Evolutionary conservation across 2,113 vertebrate genomes (phyloP), one percentile per base, ranked within the genome.

Genomic region (Boleophthalmus pectinirostris): DNA sequence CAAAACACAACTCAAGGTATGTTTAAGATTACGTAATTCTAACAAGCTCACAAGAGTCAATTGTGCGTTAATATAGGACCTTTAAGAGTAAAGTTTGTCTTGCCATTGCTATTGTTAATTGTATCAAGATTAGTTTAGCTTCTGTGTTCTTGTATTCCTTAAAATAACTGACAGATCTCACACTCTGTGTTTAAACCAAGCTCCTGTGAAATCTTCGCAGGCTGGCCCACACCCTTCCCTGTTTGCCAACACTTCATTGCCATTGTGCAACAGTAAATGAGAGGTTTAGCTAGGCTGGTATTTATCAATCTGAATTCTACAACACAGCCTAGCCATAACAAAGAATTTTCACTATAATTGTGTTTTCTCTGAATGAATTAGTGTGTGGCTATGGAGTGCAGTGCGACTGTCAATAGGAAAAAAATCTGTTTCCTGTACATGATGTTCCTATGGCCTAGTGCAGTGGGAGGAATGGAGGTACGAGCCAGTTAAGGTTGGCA

Each of bases 401-500:
- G 65, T 61, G 65, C 54, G 71, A 57, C 77, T 78, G 85, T 71
- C 69, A 73, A 72, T 21, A 72, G 7, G 80, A 73, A 56, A 38
- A 38, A 82, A 88, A 89, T 89, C 85, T 74, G 87, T 91, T 87
- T 87, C 80, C 81, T 79, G 80, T 74, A 70, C 73, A 54, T 69
- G 69, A 67, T 85, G 29, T 47, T 35, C 66, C 76, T 53, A 46
- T 73, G 85, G 68, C 75, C 76, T 73, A 60, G 69, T 64, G 69
- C 64, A 69, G 81, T 80, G 81, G 82, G 82, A 35, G 73, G 84
- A 76, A 70, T 82, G 75, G 83, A 86, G 85, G 79, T 69, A 71
- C 68, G 70, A 81, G 72, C 78, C 75, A 80, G 66, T 38, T 53
- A 68, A 54, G 33, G 67, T 72, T 85, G 85, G 77, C 78, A 84